phyloP scores from a whole-genome alignment of 1,140 invertebrate genomes.

The Pentalonia nigronervosa region DNA sequence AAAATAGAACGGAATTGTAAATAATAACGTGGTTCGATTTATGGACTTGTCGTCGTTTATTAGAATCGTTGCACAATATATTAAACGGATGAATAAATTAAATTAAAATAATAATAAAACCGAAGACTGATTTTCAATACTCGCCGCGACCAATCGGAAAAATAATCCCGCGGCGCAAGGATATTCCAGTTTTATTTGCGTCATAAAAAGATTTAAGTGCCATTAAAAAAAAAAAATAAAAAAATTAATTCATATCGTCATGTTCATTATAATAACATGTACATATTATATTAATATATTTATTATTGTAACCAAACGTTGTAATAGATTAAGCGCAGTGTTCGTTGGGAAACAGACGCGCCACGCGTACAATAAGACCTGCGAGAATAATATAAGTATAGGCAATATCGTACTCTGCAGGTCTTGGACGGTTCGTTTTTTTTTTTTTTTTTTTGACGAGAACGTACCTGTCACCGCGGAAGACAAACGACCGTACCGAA shows the following conservation, averaged over 20 bases:
- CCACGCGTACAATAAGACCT: background rate
- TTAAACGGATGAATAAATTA: background rate
- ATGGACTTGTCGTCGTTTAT: background rate
- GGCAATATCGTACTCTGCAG: background rate
- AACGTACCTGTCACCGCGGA: conserved; percentile 49
- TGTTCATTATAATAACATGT: background rate
- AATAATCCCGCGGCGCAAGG: background rate
- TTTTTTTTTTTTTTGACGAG: conserved; percentile 27
- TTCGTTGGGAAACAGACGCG: background rate
- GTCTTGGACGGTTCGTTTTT: conserved; percentile 7
- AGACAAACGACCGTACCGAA: conserved; percentile 42
- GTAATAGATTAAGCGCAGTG: background rate
- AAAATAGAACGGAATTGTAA: background rate
- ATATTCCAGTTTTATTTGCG: background rate
- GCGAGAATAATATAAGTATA: background rate
- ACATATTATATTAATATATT: background rate
- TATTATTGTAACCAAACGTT: background rate
- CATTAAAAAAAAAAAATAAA: background rate
- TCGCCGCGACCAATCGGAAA: background rate
- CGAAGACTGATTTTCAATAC: background rate
- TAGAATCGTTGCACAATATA: background rate
- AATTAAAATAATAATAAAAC: background rate
- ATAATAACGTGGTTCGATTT: background rate
- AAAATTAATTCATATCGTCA: conserved; percentile 16
- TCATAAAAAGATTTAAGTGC: background rate